Percentiles rank a stretch among this genome's conserved stretches.
These are phyloP conservation scores for Diacarnus erythraeanus DNA, from an alignment of 37 sponge, comb jelly and placozoan species.

Conservation along the genomic window DNA sequence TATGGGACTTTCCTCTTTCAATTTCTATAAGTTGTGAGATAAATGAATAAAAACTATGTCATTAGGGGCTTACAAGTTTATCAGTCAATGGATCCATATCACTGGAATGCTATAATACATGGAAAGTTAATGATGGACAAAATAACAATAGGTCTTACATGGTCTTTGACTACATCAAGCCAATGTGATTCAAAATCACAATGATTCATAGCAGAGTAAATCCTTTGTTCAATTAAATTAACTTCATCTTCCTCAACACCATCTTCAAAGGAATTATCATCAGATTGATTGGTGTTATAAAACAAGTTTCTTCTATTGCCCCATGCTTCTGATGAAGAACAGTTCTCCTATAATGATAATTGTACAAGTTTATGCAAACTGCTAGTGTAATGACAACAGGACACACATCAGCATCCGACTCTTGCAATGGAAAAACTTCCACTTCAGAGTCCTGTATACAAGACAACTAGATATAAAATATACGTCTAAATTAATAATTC, in stretches of 20 bases:
- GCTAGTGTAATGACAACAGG: no score
- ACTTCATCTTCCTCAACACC: slow-evolving; percentile 89
- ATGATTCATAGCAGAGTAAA: slow-evolving; percentile 58
- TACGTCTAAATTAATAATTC: no score
- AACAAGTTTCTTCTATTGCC: not conserved
- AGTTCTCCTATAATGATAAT: no score
- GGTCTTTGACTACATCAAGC: not conserved
- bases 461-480: not conserved
- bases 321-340: no score
- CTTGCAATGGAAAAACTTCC: slow-evolving; percentile 2
- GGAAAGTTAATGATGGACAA: no score
- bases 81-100: no score
- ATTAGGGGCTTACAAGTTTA: no score
- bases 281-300: not conserved
- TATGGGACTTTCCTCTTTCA: no score
- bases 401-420: not conserved
- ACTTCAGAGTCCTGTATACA: not conserved
- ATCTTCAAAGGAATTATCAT: slow-evolving; percentile 21
- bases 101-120: no score
- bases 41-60: no score
- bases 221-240: slow-evolving; percentile 65
- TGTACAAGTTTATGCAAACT: no score
- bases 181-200: slow-evolving; percentile 59
- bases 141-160: not conserved
- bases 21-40: no score